These are phyloP conservation scores for Tetramorium bicarinatum DNA, from an alignment of 2,888 invertebrate genomes.

Conservation along the genomic window DNA sequence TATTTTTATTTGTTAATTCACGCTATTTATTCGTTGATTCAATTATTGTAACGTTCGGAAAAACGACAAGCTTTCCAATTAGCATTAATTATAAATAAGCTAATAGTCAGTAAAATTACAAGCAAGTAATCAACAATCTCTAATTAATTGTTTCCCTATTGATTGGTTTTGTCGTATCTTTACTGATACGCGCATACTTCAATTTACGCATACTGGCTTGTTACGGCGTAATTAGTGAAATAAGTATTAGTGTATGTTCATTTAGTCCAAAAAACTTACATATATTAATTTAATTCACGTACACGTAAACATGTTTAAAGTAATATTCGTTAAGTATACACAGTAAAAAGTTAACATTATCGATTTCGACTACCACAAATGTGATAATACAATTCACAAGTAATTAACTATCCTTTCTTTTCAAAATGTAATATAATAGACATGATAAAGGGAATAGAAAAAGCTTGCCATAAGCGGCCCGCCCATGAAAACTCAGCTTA, in stretches of 20 bases:
- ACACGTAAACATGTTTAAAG: not conserved
- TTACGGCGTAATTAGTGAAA: constrained; percentile 36
- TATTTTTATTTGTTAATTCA: constrained; percentile 15
- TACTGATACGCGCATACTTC: not conserved
- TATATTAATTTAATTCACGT: not conserved
- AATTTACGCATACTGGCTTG: not conserved
- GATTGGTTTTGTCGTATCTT: constrained; percentile 51
- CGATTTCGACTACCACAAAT: not conserved
- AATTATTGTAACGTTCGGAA: constrained; percentile 11
- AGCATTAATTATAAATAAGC: constrained; percentile 57
- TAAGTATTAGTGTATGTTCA: not conserved
- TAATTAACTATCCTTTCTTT: not conserved
- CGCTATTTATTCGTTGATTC: constrained; percentile 17
- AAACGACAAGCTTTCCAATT: constrained; percentile 44
- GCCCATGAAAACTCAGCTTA: constrained; percentile 46
- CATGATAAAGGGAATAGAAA: constrained; percentile 18
- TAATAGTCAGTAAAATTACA: constrained; percentile 56
- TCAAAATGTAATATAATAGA: constrained; percentile 24
- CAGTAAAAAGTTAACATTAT: not conserved
- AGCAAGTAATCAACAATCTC: constrained; percentile 55
- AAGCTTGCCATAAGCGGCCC: constrained; percentile 21
- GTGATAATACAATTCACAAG: not conserved
- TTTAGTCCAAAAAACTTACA: not conserved
- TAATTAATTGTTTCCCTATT: constrained; percentile 64
- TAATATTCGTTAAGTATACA: not conserved